These are phyloP conservation scores for Melanargia galathea DNA, from an alignment of 2,888 invertebrate genomes.

Conservation along the genomic window DNA sequence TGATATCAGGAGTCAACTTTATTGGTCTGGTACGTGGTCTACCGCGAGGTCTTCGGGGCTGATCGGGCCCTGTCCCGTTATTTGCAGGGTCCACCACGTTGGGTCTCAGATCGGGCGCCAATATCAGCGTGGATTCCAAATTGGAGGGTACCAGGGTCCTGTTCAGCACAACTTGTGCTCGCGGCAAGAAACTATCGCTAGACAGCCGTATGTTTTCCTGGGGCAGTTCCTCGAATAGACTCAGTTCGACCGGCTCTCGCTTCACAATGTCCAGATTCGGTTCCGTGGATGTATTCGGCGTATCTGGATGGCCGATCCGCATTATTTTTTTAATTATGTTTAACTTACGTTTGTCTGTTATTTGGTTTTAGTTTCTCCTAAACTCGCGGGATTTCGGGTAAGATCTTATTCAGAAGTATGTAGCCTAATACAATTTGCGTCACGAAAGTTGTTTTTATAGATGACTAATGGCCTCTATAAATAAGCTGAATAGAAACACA, in stretches of 20 bases:
- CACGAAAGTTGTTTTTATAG: not conserved
- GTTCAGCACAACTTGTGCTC: not conserved
- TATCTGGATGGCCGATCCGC: slow-evolving; percentile 7
- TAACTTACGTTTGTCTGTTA: too few relatives aligned
- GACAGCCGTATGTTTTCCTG: not conserved
- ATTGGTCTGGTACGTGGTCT: not conserved
- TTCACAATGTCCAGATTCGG: not conserved
- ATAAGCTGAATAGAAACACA: too few relatives aligned
- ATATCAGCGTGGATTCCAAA: not conserved
- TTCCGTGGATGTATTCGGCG: slow-evolving; percentile 2
- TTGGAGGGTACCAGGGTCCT: not conserved
- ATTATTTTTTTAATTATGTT: too few relatives aligned
- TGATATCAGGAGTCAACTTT: not conserved
- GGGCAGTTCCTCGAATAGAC: not conserved
- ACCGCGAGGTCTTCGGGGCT: not conserved
- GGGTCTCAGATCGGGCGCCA: not conserved
- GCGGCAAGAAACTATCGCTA: not conserved
- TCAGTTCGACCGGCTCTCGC: not conserved
- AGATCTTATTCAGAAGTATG: not conserved
- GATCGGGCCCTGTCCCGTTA: not conserved
- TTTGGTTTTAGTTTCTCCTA: too few relatives aligned
- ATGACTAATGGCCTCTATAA: too few relatives aligned
- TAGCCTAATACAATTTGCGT: not conserved
- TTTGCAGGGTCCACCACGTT: not conserved
- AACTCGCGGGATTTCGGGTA: not conserved